phyloP scores from a whole-genome alignment of 2,113 vertebrate species.

The Beaufortia kweichowensis region DNA sequence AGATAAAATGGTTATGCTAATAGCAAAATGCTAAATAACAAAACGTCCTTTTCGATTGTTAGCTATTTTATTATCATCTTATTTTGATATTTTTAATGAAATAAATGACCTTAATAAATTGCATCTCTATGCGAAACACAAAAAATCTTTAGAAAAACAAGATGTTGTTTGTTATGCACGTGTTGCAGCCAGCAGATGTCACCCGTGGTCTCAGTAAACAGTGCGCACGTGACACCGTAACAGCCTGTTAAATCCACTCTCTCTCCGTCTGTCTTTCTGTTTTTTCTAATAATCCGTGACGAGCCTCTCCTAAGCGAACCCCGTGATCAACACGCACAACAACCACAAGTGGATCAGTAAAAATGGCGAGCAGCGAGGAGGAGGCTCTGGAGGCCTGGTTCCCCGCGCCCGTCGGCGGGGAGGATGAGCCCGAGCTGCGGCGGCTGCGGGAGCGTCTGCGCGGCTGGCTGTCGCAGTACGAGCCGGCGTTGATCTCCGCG shows the following conservation, averaged over 20 bases:
- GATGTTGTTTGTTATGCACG: background rate
- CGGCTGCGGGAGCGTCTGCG: constrained; percentile 78
- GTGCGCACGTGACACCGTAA: constrained; percentile 68
- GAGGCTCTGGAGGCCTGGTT: constrained; percentile 76
- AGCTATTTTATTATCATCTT: background rate
- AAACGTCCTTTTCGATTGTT: background rate
- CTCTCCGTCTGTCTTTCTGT: constrained; percentile 43
- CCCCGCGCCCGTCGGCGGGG: constrained; percentile 64
- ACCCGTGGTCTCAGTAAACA: constrained; percentile 62
- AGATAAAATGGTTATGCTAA: too few relatives aligned
- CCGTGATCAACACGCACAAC: constrained; percentile 32
- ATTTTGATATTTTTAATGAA: background rate
- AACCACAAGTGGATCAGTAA: constrained; percentile 58
- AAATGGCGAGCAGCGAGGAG: constrained; percentile 75
- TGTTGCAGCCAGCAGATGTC: constrained; percentile 29
- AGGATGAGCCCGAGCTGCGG: constrained; percentile 66
- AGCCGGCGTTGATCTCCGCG: constrained; percentile 76
- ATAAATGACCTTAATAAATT: background rate
- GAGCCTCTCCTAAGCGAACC: constrained; percentile 22
- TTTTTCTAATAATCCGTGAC: constrained; percentile 33
- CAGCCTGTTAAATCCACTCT: constrained; percentile 41
- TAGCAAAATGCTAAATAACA: too few relatives aligned
- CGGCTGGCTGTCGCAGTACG: constrained; percentile 77
- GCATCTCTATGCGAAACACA: too few relatives aligned
- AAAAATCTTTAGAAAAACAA: background rate